Evolutionary conservation across 2,888 invertebrate genomes (phyloP).

Genomic region (Euzophera pinguis): DNA sequence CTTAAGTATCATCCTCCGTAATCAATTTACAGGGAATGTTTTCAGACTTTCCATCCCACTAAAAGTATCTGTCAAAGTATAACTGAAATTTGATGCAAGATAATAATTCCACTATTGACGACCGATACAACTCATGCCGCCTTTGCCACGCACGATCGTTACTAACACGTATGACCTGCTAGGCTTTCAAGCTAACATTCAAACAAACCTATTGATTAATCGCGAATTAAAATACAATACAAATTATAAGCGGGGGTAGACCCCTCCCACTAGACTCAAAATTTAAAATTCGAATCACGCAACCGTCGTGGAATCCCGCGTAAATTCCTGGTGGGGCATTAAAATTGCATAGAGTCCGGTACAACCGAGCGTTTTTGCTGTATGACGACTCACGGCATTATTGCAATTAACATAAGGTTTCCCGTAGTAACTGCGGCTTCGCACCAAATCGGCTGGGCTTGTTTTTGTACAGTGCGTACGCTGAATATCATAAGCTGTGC

Average conservation of each 20-base stretch:
- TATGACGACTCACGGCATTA: slow-evolving; percentile 28
- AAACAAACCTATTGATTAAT: not conserved
- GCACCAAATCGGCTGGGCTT: slow-evolving; percentile 61
- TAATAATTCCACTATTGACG: too few relatives aligned
- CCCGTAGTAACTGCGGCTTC: slow-evolving; percentile 67
- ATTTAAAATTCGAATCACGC: slow-evolving; percentile 58
- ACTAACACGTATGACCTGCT: too few relatives aligned
- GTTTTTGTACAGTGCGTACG: slow-evolving; percentile 66
- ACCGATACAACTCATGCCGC: too few relatives aligned
- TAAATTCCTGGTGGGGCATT: slow-evolving; percentile 69
- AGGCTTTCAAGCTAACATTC: too few relatives aligned
- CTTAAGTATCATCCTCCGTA: too few relatives aligned
- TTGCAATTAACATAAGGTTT: slow-evolving; percentile 71
- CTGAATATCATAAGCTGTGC: slow-evolving; percentile 71
- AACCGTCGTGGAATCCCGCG: slow-evolving; percentile 55
- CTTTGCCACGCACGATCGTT: too few relatives aligned
- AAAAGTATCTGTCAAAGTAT: too few relatives aligned
- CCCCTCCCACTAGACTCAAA: slow-evolving; percentile 14
- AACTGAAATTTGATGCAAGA: too few relatives aligned
- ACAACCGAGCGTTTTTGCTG: slow-evolving; percentile 46
- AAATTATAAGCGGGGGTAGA: not conserved
- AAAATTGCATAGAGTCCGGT: slow-evolving; percentile 66
- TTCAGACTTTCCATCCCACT: too few relatives aligned
- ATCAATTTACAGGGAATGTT: too few relatives aligned
- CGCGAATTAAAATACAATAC: slow-evolving; percentile 4